Evolutionary conservation across 2,113 vertebrate species (phyloP).

Genomic region (Otus sunia): DNA sequence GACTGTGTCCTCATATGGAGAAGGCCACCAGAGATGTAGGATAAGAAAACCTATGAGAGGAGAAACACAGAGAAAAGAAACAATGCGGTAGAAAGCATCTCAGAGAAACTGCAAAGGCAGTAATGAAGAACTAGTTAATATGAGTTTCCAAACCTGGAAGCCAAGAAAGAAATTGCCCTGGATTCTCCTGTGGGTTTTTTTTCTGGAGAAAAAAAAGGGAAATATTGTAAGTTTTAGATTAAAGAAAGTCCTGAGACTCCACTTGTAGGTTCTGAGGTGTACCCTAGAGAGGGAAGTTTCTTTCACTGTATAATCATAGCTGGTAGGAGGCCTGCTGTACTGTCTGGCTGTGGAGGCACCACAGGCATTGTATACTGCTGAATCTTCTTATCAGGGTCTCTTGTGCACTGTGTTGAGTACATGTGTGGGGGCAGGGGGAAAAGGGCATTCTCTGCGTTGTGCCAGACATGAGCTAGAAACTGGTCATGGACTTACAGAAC

Average conservation of each 20-base stretch:
- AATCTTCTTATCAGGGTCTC: background rate
- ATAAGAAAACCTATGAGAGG: background rate
- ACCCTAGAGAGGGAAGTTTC: background rate
- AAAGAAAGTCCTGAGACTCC: background rate
- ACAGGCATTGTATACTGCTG: background rate
- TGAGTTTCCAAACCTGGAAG: background rate
- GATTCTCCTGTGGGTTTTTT: background rate
- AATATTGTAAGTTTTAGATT: background rate
- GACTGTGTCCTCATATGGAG: background rate
- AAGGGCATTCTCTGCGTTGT: background rate
- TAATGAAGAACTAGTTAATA: background rate
- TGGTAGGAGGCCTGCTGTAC: background rate
- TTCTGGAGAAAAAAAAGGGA: background rate
- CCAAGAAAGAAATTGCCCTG: background rate
- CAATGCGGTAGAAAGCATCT: background rate
- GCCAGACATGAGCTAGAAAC: background rate
- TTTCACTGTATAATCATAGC: background rate
- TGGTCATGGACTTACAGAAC: background rate
- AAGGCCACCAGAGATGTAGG: background rate
- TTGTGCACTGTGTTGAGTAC: background rate
- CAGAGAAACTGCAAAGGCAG: background rate
- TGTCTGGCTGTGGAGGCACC: background rate
- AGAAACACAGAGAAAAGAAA: background rate
- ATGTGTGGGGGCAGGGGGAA: too few species aligned
- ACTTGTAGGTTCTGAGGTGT: background rate